These are phyloP conservation scores for Machimus atricapillus DNA, from an alignment of 2,888 invertebrate species.

Conservation along the genomic window DNA sequence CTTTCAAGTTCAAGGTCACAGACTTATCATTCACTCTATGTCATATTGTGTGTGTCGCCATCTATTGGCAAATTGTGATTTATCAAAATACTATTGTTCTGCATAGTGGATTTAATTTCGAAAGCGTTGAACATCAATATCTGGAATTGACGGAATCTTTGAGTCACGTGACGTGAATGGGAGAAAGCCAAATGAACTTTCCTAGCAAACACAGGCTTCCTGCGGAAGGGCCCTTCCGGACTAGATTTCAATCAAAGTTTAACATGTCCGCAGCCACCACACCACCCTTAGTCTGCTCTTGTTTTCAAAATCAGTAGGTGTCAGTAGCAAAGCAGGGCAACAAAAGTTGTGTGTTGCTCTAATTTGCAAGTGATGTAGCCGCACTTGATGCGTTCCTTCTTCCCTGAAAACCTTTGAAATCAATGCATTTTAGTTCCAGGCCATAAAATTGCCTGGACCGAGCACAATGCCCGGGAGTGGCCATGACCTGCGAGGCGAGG, in stretches of 20 bases:
- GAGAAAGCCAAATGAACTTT: neutral
- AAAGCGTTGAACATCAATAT: neutral
- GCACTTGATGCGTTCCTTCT: neutral
- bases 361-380: neutral
- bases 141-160: neutral
- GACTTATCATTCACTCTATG: neutral
- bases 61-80: neutral
- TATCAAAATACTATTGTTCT: neutral
- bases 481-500: neutral
- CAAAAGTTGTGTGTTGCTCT: neutral
- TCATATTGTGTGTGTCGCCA: neutral
- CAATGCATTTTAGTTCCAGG: neutral
- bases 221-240: neutral
- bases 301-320: neutral
- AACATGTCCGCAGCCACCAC: neutral
- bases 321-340: neutral
- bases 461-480: neutral
- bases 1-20: neutral
- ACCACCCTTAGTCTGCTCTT: neutral
- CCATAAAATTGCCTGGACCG: neutral
- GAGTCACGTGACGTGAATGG: neutral
- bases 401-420: neutral
- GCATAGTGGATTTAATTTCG: neutral
- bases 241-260: neutral
- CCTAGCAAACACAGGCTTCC: neutral